Conservation (phyloP, 2,888 invertebrate species). For the Agrochola macilenta region DNA sequence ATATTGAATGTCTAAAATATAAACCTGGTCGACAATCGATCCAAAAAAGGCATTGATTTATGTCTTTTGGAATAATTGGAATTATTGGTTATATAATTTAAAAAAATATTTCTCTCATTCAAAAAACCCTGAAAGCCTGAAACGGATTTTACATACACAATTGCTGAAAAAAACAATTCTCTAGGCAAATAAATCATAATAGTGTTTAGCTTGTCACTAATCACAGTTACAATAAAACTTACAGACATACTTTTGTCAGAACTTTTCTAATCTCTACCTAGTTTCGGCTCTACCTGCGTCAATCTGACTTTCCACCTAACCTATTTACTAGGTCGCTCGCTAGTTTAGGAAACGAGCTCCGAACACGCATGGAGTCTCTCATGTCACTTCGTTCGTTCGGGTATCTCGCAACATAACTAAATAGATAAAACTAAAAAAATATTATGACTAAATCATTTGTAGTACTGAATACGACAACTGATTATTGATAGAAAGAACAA, state of each 20-base stretch:
- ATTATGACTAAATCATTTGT: conserved; percentile 26
- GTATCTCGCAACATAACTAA: conserved; percentile 20
- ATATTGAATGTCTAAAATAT: conserved; percentile 25
- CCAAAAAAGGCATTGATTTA: background rate
- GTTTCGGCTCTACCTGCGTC: conserved; percentile 48
- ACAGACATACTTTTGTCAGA: conserved; percentile 18
- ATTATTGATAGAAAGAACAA: background rate
- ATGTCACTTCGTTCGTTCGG: conserved; percentile 56
- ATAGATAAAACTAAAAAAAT: background rate
- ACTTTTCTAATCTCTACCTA: conserved; percentile 52
- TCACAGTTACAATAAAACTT: conserved; percentile 34
- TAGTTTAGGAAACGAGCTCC: conserved; percentile 71
- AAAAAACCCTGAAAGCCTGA: background rate
- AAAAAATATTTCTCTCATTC: background rate
- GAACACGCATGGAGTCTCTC: conserved; percentile 68
- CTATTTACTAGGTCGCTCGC: conserved; percentile 72
- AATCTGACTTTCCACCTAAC: conserved; percentile 65
- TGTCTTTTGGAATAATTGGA: background rate
- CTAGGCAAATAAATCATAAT: conserved; percentile 17
- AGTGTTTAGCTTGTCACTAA: conserved; percentile 9
- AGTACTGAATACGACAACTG: conserved; percentile 37
- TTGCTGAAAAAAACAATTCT: background rate
- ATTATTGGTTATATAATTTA: background rate
- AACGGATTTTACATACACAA: background rate
- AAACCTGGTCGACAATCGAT: conserved; percentile 1